These are phyloP conservation scores for Caranx melampygus DNA, from an alignment of 2,113 vertebrate genomes.

Conservation along the genomic window DNA sequence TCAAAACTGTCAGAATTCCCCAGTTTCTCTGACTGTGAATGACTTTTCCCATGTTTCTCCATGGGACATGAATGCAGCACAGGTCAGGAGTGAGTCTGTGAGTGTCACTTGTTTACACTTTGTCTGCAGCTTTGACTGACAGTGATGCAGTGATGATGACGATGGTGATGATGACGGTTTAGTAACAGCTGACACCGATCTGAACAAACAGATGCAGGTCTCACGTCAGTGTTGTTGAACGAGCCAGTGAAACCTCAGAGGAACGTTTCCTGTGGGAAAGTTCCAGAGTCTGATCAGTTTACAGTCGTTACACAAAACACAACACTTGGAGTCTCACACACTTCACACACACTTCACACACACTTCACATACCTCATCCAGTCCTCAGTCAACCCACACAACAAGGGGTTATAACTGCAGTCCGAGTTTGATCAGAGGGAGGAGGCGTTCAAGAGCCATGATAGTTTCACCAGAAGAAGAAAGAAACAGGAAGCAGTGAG, in stretches of 20 bases:
- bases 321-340: too few species aligned
- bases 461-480: slow-evolving; percentile 22
- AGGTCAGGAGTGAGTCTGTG: too few species aligned
- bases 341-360: too few species aligned
- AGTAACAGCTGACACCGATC: slow-evolving; percentile 24
- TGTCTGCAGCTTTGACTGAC: not conserved
- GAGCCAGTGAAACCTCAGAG: slow-evolving; percentile 17
- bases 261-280: slow-evolving; percentile 48
- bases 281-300: slow-evolving; percentile 28
- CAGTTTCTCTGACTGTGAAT: too few species aligned
- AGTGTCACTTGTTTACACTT: too few species aligned
- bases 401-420: slow-evolving; percentile 3
- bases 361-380: not conserved
- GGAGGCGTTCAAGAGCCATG: slow-evolving; percentile 23
- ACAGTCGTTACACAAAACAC: slow-evolving; percentile 2
- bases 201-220: slow-evolving; percentile 29
- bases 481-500: slow-evolving; percentile 25
- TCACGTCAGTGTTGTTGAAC: slow-evolving; percentile 4
- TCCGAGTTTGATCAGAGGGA: not conserved
- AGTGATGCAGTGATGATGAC: not conserved
- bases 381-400: slow-evolving; percentile 3
- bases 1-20: too few species aligned
- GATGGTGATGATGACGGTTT: too few species aligned
- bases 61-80: too few species aligned
- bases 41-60: too few species aligned